Evolutionary conservation across 2,888 invertebrate genomes (phyloP).

Genomic region (Dendrolimus pini): DNA sequence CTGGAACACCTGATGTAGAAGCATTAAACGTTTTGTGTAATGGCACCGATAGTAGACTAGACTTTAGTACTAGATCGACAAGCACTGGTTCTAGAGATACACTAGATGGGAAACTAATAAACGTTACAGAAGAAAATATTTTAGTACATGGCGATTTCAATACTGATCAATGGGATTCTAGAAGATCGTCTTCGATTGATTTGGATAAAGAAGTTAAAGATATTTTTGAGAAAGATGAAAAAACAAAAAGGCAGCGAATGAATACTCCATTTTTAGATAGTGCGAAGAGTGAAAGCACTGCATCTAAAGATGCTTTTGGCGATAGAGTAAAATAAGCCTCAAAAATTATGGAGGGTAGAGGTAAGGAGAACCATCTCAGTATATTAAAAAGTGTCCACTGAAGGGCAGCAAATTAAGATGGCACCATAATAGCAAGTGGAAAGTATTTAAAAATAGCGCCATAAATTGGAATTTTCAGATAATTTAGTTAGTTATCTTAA

Average conservation of each 20-base stretch:
- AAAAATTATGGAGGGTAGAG: not conserved
- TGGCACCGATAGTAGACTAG: slow-evolving; percentile 25
- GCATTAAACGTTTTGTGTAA: slow-evolving; percentile 22
- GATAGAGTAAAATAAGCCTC: slow-evolving; percentile 24
- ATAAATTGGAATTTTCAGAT: too few species aligned
- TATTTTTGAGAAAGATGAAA: slow-evolving; percentile 52
- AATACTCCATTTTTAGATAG: slow-evolving; percentile 23
- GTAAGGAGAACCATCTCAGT: too few species aligned
- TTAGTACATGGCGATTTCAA: slow-evolving; percentile 43
- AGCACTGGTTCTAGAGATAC: slow-evolving; percentile 47
- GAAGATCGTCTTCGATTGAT: slow-evolving; percentile 58
- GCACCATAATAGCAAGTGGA: too few species aligned
- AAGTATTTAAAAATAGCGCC: too few species aligned
- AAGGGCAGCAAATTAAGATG: too few species aligned
- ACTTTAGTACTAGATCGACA: slow-evolving; percentile 29
- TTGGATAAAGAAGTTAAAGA: slow-evolving; percentile 59
- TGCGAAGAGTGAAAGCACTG: slow-evolving; percentile 25
- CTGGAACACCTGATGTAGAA: slow-evolving; percentile 24
- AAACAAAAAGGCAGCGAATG: slow-evolving; percentile 23
- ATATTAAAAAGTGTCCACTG: too few species aligned
- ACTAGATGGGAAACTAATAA: slow-evolving; percentile 49
- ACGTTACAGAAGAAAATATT: slow-evolving; percentile 48
- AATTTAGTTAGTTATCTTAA: too few species aligned
- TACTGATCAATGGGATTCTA: slow-evolving; percentile 32
- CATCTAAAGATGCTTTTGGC: slow-evolving; percentile 44